Percentiles rank a stretch among this genome's conserved stretches.
Evolutionary conservation across 2,888 invertebrate genomes (phyloP).

Genomic region (Gonocerus acuteangulatus): DNA sequence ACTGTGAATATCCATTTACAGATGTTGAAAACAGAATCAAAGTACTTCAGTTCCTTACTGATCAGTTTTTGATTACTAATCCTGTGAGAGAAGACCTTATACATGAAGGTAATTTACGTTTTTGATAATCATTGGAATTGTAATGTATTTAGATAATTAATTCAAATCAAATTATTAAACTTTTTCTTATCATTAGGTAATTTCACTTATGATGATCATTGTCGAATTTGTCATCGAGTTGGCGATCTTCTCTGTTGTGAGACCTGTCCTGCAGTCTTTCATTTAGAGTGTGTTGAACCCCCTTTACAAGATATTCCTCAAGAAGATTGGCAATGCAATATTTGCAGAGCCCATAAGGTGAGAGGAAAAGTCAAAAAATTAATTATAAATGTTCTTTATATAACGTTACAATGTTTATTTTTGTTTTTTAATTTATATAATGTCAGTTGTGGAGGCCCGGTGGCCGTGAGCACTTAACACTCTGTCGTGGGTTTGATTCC

Average conservation of each 20-base stretch:
- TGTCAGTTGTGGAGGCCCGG: too few species aligned
- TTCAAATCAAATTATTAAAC: background rate
- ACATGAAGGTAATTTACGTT: slow-evolving; percentile 65
- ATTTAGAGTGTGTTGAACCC: slow-evolving; percentile 92
- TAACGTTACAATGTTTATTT: background rate
- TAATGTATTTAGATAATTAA: background rate
- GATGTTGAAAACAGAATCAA: slow-evolving; percentile 66
- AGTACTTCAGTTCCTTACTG: slow-evolving; percentile 84
- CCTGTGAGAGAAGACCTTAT: slow-evolving; percentile 87
- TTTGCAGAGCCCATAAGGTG: slow-evolving; percentile 84
- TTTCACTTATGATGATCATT: slow-evolving; percentile 88
- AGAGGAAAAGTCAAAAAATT: slow-evolving; percentile 19
- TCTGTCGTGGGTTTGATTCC: too few species aligned
- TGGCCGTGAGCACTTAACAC: too few species aligned
- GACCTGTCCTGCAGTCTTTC: slow-evolving; percentile 96
- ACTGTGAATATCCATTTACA: slow-evolving; percentile 82
- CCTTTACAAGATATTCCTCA: slow-evolving; percentile 88
- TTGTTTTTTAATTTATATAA: background rate
- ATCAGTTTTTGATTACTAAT: slow-evolving; percentile 88
- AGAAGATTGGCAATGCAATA: slow-evolving; percentile 94
- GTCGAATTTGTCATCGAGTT: slow-evolving; percentile 80
- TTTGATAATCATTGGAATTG: background rate
- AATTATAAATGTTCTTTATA: background rate
- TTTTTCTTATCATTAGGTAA: slow-evolving; percentile 55
- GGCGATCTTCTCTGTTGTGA: slow-evolving; percentile 96